Conservation (phyloP, 2,888 invertebrate species). For the Drosophila yooni region DNA sequence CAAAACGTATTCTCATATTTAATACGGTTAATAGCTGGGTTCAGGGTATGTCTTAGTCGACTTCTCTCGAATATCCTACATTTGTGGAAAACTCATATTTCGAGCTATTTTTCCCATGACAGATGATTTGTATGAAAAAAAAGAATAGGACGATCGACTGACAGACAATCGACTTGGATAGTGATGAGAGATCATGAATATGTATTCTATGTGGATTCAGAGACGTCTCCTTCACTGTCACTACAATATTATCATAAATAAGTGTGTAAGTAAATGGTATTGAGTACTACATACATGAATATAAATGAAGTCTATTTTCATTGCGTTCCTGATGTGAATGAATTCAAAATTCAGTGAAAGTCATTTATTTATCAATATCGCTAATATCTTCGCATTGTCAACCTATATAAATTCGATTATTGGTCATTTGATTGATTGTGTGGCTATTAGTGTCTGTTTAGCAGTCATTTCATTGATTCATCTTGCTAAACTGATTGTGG, state of each 20-base stretch:
- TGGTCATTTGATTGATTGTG: neutral
- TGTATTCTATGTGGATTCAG: neutral
- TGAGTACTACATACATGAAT: neutral
- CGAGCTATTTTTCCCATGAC: neutral
- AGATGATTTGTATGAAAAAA: neutral
- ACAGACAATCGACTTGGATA: neutral
- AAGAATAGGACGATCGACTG: neutral
- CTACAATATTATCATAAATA: neutral
- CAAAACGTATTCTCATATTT: too few relatives aligned
- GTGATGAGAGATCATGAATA: neutral
- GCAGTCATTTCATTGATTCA: slow-evolving; percentile 2
- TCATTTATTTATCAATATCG: neutral
- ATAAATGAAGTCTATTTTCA: neutral
- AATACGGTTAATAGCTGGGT: neutral
- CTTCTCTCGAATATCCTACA: neutral
- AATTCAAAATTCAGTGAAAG: slow-evolving; percentile 15
- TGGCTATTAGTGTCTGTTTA: neutral
- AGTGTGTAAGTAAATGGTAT: neutral
- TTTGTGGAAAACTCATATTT: neutral
- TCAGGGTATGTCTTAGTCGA: neutral
- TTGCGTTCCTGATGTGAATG: neutral
- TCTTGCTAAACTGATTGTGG: neutral
- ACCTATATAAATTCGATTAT: neutral
- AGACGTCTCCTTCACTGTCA: neutral
- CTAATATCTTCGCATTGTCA: slow-evolving; percentile 7